phyloP scores from a whole-genome alignment of 1,140 invertebrate species.

The Heterodera schachtii region DNA sequence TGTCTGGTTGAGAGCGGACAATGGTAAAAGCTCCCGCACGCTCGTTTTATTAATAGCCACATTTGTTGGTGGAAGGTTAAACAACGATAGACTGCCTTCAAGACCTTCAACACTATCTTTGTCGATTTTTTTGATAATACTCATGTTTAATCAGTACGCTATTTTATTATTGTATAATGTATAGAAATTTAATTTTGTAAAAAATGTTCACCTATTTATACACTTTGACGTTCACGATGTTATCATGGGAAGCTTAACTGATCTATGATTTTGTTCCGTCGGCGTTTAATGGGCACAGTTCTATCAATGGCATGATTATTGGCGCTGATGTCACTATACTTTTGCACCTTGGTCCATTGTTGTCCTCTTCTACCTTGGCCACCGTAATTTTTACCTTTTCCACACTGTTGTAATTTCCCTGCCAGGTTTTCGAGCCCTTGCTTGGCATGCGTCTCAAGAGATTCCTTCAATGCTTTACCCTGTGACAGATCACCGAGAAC shows the following conservation, averaged over 20 bases:
- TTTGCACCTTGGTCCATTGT: not conserved
- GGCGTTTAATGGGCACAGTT: not conserved
- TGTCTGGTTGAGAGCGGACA: constrained; percentile 5
- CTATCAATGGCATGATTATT: not conserved
- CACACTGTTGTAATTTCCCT: constrained; percentile 11
- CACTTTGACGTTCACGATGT: no score
- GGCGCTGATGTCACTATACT: no score
- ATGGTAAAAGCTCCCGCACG: constrained; percentile 3
- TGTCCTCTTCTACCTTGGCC: not conserved
- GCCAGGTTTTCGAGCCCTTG: constrained; percentile 5
- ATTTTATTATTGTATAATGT: no score
- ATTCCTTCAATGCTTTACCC: no score
- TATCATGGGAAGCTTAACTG: not conserved
- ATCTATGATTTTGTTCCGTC: not conserved
- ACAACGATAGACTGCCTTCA: constrained; percentile 8
- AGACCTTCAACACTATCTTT: constrained; percentile 19
- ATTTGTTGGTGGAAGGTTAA: constrained; percentile 10
- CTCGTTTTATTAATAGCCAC: constrained; percentile 1
- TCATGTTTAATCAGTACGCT: not conserved
- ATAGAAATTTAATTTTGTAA: no score
- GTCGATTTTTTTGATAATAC: constrained; percentile 16
- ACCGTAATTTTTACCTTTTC: no score
- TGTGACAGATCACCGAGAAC: no score
- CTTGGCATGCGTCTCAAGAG: not conserved
- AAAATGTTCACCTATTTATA: not conserved